These are phyloP conservation scores for Brachionus koreanus DNA, from an alignment of 1,140 invertebrate genomes.

Conservation along the genomic window DNA sequence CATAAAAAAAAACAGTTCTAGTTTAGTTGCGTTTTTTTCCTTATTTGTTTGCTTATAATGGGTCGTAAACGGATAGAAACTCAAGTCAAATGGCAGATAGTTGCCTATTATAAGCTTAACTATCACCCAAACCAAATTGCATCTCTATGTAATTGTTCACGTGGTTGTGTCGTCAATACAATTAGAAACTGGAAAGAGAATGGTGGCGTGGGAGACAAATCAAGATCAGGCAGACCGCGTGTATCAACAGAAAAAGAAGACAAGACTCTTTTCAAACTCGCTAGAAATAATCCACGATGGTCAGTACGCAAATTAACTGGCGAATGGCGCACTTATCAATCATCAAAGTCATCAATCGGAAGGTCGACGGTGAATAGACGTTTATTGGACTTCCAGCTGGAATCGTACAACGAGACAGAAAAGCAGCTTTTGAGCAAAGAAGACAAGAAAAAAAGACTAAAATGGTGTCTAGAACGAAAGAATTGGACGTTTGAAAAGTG, in stretches of 20 bases:
- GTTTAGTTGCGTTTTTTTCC: too few relatives aligned
- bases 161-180: too few relatives aligned
- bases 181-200: neutral
- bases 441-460: neutral
- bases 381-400: neutral
- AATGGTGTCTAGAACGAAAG: neutral
- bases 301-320: neutral
- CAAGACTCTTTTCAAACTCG: neutral
- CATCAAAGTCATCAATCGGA: neutral
- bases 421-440: neutral
- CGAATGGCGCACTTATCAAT: neutral
- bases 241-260: neutral
- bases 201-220: neutral
- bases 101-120: too few relatives aligned
- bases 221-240: neutral
- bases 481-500: slow-evolving; percentile 4
- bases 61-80: neutral
- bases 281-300: neutral
- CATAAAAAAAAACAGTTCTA: neutral
- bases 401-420: neutral
- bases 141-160: too few relatives aligned
- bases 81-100: too few relatives aligned
- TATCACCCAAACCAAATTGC: too few relatives aligned
- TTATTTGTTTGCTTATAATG: neutral
- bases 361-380: neutral